These are phyloP conservation scores for Aphidius colemani DNA, from an alignment of 2,888 invertebrate genomes.

Conservation along the genomic window DNA sequence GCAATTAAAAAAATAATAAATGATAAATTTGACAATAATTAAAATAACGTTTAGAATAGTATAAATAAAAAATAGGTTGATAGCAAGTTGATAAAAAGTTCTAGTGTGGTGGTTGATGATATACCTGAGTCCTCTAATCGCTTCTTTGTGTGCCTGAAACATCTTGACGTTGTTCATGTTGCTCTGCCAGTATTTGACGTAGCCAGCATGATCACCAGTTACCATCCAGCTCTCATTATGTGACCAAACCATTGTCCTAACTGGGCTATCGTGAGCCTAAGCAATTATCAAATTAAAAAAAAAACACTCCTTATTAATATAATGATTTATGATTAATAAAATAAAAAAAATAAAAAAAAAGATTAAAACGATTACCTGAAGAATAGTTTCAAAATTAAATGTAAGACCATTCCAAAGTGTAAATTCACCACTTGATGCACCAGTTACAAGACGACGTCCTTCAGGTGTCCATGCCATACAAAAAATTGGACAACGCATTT, in stretches of 20 bases:
- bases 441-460: slow-evolving; percentile 95
- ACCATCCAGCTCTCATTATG: slow-evolving; percentile 99
- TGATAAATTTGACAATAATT: slow-evolving; percentile 14
- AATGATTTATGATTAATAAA: slow-evolving; percentile 2
- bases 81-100: slow-evolving; percentile 55
- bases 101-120: slow-evolving; percentile 57
- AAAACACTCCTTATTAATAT: slow-evolving; percentile 10
- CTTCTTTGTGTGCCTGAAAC: slow-evolving; percentile 99
- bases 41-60: not conserved
- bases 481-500: slow-evolving; percentile 99
- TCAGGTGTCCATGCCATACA: slow-evolving; percentile 99
- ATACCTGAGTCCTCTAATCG: slow-evolving; percentile 97
- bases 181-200: slow-evolving; percentile 99
- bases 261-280: slow-evolving; percentile 98
- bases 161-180: slow-evolving; percentile 99
- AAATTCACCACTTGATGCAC: slow-evolving; percentile 98
- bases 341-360: no score
- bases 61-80: slow-evolving; percentile 32
- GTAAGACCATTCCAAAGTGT: slow-evolving; percentile 99
- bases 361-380: slow-evolving; percentile 74
- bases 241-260: slow-evolving; percentile 99
- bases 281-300: slow-evolving; percentile 32
- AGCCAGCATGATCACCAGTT: slow-evolving; percentile 97
- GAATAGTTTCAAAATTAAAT: slow-evolving; percentile 99
- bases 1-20: slow-evolving; percentile 8